Percentiles rank a stretch among this genome's conserved stretches.
Conservation (phyloP, 2,888 invertebrate species). For the Melolontha melolontha region DNA sequence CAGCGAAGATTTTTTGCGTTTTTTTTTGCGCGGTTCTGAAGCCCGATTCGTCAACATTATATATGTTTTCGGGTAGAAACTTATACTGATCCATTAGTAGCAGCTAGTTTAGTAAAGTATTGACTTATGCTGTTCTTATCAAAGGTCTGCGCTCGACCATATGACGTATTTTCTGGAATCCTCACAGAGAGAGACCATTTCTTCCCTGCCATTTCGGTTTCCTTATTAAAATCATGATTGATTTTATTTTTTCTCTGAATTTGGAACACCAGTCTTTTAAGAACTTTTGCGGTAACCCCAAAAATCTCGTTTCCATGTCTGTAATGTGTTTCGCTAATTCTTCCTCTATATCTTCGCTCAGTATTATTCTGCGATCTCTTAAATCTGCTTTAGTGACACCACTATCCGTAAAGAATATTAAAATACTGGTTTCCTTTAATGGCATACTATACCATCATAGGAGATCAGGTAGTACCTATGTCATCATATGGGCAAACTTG, state of each 20-base stretch:
- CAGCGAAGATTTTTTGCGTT: constrained; percentile 41
- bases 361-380: constrained; percentile 4
- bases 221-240: no score
- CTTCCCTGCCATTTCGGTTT: constrained; percentile 13
- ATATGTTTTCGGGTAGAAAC: no score
- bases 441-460: no score
- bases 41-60: no score
- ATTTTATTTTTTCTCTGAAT: constrained; percentile 16
- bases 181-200: constrained; percentile 25
- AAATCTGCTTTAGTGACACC: constrained; percentile 3
- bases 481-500: no score
- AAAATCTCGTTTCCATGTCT: no score
- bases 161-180: constrained; percentile 18
- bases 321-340: no score
- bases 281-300: constrained; percentile 1
- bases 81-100: constrained; percentile 6
- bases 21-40: constrained; percentile 39
- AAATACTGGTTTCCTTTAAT: no score
- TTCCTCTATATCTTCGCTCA: constrained; percentile 1
- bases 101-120: neutral
- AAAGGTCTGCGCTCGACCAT: no score
- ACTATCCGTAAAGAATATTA: no score
- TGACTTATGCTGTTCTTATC: no score
- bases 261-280: constrained; percentile 12
- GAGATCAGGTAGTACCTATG: no score